Base-by-base conservation (phyloP, 2,888 invertebrate genomes). In the Xylocampa areola region DNA sequence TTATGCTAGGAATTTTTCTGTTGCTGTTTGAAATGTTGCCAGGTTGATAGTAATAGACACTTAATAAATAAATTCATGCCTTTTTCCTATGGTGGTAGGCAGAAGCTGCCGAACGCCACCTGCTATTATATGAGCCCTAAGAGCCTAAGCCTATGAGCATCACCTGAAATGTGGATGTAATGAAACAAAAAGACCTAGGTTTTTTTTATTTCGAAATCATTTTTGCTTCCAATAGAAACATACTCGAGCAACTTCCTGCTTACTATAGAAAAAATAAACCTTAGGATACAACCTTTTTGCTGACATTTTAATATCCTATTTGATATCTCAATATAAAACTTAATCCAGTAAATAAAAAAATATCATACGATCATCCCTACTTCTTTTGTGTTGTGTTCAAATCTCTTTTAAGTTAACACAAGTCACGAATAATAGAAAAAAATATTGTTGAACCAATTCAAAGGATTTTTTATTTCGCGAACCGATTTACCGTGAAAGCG, bases 401-500 rank as follows among this genome's bases (percentile, higher is more conserved):
- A 80, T 71, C 77, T 79, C 81, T 81, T 77, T 62, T 79, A 82
- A 83, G 77, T 77, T 68, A 77, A 78, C 76, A 72, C 77, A 80
- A 79, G 81, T 80, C 81, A 83, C 79, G 65, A 76, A 73, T 72
- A 79, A 80, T 79, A 82, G 79, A 81, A 84, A 79, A 73, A 70
- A 21, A 23, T 67, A 79, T 82, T 84, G 86, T 84, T 81, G 52
- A 66, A 79, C 76, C 79, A 81, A 82, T 85, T 85, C 84, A 87
- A 90, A 87, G 82, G 83, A 80, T 87, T 81, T 79, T 83, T 77
- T 71, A 41, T 39, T 21, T 58, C 52, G 66, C 80, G 67, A 78
- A 73, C 79, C 80, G 83, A 90, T 90, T 90, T 90, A 88, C 80
- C 86, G 87, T 89, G 80, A 89, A 89, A 89, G 85, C 86, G 85